phyloP scores from a whole-genome alignment of 1,140 invertebrate genomes.

The Papilio machaon region DNA sequence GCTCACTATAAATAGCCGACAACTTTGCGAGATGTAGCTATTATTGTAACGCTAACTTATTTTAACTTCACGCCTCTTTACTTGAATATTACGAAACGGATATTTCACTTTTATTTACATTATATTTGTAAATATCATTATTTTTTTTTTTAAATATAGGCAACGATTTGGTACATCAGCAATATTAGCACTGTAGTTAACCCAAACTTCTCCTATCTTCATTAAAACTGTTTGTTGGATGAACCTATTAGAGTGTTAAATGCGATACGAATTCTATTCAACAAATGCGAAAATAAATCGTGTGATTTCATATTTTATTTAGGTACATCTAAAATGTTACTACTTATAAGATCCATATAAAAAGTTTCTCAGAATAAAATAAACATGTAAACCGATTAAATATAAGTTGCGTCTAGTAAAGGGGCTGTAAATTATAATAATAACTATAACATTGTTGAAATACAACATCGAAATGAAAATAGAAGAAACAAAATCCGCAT shows the following conservation, averaged over 20 bases:
- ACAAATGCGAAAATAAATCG: background rate
- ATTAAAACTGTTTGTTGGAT: background rate
- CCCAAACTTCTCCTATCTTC: too few species aligned
- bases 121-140: background rate
- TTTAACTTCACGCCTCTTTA: slow-evolving; percentile 21
- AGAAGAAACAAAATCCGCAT: slow-evolving; percentile 60
- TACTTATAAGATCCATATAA: background rate
- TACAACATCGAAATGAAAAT: slow-evolving; percentile 54
- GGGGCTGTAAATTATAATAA: slow-evolving; percentile 35
- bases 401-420: slow-evolving; percentile 24
- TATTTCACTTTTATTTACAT: background rate
- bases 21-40: slow-evolving; percentile 28
- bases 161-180: too few species aligned
- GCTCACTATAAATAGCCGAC: slow-evolving; percentile 23
- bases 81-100: background rate
- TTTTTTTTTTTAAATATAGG: background rate
- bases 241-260: background rate
- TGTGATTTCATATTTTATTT: background rate
- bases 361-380: background rate
- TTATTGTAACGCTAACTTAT: slow-evolving; percentile 22
- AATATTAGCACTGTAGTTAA: too few species aligned
- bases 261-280: background rate
- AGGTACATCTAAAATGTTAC: background rate
- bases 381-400: slow-evolving; percentile 27
- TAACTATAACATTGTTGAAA: slow-evolving; percentile 48